Evolutionary conservation across 2,113 vertebrate genomes (phyloP).

Genomic region (Cichladusa arquata): DNA sequence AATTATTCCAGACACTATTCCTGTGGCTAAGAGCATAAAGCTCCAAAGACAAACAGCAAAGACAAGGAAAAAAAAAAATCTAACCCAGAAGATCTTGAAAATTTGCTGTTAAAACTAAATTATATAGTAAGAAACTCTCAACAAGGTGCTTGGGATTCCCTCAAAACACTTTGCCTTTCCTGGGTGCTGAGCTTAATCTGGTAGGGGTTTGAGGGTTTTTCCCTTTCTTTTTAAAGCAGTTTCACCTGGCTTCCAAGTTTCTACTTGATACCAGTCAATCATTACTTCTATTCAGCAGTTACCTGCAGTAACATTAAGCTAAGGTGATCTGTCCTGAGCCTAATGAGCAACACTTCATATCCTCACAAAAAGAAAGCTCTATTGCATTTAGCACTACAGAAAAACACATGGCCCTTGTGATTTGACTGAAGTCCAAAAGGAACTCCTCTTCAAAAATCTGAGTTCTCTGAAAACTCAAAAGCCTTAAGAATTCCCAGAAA

Average conservation of each 20-base stretch:
- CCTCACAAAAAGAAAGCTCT: background rate
- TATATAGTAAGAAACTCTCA: background rate
- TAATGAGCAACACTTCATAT: background rate
- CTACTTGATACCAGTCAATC: background rate
- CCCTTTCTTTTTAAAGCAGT: background rate
- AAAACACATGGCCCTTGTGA: background rate
- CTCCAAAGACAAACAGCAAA: background rate
- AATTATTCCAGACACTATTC: background rate
- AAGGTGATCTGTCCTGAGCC: background rate
- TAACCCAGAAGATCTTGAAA: background rate
- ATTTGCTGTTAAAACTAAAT: background rate
- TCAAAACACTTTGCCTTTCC: background rate
- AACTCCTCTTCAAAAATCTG: background rate
- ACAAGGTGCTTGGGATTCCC: background rate
- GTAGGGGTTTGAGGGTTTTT: background rate
- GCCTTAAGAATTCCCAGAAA: background rate
- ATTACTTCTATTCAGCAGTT: background rate
- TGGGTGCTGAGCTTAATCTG: too few species aligned
- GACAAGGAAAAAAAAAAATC: background rate
- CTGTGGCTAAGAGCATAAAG: background rate
- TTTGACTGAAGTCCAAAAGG: background rate
- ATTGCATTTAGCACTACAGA: background rate
- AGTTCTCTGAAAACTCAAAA: background rate
- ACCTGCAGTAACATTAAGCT: background rate
- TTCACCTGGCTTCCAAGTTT: background rate